Percentiles rank a stretch among this genome's conserved stretches.
Evolutionary conservation across 2,797 vertebrate species (phyloP).

Genomic region (Coreius guichenoti): DNA sequence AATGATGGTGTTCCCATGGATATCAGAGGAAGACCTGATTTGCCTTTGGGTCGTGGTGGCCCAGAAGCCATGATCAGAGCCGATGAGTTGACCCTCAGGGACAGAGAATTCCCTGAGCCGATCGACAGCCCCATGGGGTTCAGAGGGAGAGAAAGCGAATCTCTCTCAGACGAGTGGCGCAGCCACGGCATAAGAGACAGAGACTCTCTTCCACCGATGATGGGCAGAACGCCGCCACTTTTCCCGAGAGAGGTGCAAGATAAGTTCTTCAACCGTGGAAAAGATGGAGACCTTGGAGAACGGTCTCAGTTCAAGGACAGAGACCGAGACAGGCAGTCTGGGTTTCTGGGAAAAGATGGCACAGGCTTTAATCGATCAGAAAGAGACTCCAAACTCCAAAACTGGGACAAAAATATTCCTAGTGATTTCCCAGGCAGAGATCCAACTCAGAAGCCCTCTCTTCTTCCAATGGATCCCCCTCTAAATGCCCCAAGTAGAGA

Average conservation of each 20-base stretch:
- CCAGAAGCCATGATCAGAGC: constrained; percentile 72
- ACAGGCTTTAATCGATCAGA: constrained; percentile 66
- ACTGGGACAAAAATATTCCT: constrained; percentile 62
- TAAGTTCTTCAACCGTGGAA: constrained; percentile 75
- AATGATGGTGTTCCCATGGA: constrained; percentile 80
- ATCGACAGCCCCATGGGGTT: constrained; percentile 72
- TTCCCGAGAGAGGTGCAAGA: constrained; percentile 75
- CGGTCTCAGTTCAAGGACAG: constrained; percentile 70
- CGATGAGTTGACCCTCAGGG: constrained; percentile 62
- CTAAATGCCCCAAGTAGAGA: constrained; percentile 68
- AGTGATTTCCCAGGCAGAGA: constrained; percentile 67
- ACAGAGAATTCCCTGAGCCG: constrained; percentile 68
- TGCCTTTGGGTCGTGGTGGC: constrained; percentile 80
- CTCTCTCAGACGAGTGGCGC: constrained; percentile 81
- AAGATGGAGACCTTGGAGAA: constrained; percentile 68
- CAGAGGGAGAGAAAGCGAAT: constrained; percentile 78
- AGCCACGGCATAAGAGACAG: constrained; percentile 84
- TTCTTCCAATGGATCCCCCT: constrained; percentile 63
- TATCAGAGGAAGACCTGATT: constrained; percentile 79
- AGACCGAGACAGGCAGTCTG: constrained; percentile 66
- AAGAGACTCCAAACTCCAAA: constrained; percentile 56
- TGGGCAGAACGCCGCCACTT: constrained; percentile 70
- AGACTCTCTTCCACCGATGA: constrained; percentile 62
- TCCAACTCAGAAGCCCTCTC: constrained; percentile 67
- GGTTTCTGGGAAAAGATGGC: constrained; percentile 71